Conservation (phyloP, 2,113 vertebrate genomes). For the Hippocampus guttulatus region DNA sequence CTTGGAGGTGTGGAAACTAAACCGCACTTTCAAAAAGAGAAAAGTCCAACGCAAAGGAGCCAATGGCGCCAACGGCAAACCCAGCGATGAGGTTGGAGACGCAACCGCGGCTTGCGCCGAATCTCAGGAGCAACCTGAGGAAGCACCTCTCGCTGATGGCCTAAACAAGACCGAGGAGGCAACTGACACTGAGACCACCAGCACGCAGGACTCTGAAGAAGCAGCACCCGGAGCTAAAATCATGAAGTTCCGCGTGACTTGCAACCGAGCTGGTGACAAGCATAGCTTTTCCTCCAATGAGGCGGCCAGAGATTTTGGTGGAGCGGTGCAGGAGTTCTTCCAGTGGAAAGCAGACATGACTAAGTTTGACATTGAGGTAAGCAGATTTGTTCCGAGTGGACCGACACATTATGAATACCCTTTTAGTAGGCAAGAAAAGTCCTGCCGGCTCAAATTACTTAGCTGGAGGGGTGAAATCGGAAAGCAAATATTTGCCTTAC, state of each 20-base stretch:
- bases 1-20: conserved; percentile 86
- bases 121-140: conserved; percentile 28
- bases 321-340: conserved; percentile 91
- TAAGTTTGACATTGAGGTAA: conserved; percentile 95
- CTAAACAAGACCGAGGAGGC: not conserved
- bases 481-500: not conserved
- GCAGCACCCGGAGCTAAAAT: conserved; percentile 45
- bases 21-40: conserved; percentile 86
- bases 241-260: conserved; percentile 89
- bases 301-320: conserved; percentile 92
- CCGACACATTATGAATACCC: conserved; percentile 5
- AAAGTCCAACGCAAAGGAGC: conserved; percentile 77
- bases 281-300: conserved; percentile 94
- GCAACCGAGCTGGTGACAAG: conserved; percentile 89
- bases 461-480: not conserved
- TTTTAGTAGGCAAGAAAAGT: conserved; percentile 7
- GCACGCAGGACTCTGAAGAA: conserved; percentile 20
- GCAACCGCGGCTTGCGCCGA: conserved; percentile 15
- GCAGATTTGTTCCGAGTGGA: conserved; percentile 8
- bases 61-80: conserved; percentile 43
- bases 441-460: not conserved
- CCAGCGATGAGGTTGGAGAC: conserved; percentile 33
- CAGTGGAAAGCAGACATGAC: conserved; percentile 99
- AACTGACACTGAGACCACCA: conserved; percentile 14
- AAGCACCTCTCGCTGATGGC: conserved; percentile 13